Percentiles rank a stretch among this genome's conserved stretches.
These are phyloP conservation scores for Ictidomys tridecemlineatus DNA, from an alignment of 2,113 vertebrate genomes.

Conservation along the genomic window DNA sequence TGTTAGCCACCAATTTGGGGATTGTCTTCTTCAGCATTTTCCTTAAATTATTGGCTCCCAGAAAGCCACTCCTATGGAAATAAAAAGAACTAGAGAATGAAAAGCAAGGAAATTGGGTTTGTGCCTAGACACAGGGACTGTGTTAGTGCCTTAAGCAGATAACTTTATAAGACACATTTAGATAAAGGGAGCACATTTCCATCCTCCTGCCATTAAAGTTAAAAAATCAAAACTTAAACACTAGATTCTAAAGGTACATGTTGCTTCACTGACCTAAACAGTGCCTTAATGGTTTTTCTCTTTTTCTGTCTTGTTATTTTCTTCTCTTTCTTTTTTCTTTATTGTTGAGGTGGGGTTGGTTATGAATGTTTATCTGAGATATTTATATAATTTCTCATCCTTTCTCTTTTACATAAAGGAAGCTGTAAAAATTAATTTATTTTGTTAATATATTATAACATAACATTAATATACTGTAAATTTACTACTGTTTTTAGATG, in stretches of 20 bases:
- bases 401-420: background rate
- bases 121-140: too few relatives aligned
- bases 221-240: background rate
- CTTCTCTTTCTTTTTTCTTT: background rate
- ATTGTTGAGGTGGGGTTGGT: too few relatives aligned
- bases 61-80: background rate
- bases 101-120: background rate
- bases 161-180: background rate
- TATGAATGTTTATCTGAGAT: background rate
- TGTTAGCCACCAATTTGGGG: too few relatives aligned
- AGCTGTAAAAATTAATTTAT: too few relatives aligned
- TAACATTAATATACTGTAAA: too few relatives aligned
- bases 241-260: background rate
- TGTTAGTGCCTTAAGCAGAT: background rate
- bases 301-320: background rate
- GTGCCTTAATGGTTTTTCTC: too few relatives aligned
- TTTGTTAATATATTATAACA: too few relatives aligned
- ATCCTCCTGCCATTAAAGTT: background rate
- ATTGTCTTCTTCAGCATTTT: background rate
- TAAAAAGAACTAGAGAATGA: background rate
- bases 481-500: background rate
- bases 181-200: background rate
- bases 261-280: background rate
- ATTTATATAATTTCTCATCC: background rate
- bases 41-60: background rate